phyloP scores from a whole-genome alignment of 2,888 invertebrate genomes.

The Epiblema foenella region DNA sequence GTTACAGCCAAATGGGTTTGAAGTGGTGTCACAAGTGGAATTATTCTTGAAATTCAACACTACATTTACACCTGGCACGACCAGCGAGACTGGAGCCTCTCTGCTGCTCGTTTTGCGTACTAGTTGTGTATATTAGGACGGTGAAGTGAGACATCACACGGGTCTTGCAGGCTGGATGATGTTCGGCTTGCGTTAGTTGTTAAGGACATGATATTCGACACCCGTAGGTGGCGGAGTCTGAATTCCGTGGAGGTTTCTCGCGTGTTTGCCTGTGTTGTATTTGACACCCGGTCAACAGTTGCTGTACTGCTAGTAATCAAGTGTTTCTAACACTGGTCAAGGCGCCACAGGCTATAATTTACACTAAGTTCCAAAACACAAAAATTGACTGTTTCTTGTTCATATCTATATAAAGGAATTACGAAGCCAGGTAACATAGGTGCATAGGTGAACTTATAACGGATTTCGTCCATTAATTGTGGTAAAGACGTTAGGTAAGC shows the following conservation, averaged over 20 bases:
- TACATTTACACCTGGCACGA: slow-evolving; percentile 63
- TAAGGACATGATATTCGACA: slow-evolving; percentile 61
- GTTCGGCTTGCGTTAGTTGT: slow-evolving; percentile 59
- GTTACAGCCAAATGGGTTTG: slow-evolving; percentile 58
- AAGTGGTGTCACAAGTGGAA: slow-evolving; percentile 65
- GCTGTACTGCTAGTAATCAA: slow-evolving; percentile 14
- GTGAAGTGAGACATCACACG: slow-evolving; percentile 43
- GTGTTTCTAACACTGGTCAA: slow-evolving; percentile 2
- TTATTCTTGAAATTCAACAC: slow-evolving; percentile 72
- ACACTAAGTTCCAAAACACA: background rate
- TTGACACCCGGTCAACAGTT: slow-evolving; percentile 39
- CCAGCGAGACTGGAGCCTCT: slow-evolving; percentile 51
- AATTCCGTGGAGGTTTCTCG: slow-evolving; percentile 59
- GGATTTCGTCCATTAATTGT: no score
- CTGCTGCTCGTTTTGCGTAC: slow-evolving; percentile 21
- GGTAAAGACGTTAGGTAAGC: no score
- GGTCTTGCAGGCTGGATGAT: slow-evolving; percentile 56
- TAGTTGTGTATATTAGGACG: slow-evolving; percentile 40
- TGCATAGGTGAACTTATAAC: no score
- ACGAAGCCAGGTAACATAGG: no score
- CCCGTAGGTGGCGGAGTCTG: slow-evolving; percentile 56
- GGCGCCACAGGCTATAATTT: background rate
- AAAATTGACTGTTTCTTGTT: background rate
- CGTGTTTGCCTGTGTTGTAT: slow-evolving; percentile 51
- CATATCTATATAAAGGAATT: no score